Base-by-base conservation (phyloP, 2,113 vertebrate species). In the Xyrauchen texanus region DNA sequence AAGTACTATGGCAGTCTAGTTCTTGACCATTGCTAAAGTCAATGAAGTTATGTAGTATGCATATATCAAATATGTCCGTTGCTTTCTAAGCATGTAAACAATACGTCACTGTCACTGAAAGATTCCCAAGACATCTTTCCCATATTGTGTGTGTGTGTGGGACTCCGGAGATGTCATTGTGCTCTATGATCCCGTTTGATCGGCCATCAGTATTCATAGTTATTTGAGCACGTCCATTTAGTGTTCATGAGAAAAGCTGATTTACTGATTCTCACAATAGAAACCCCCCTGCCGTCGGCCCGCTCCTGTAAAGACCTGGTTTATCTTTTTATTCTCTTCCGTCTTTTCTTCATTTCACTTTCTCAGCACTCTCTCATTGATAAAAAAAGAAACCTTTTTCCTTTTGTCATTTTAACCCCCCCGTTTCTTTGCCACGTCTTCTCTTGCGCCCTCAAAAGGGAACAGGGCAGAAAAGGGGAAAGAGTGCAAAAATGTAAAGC, bases 401-500 rank as follows among this genome's bases (percentile, higher is more conserved):
- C 89, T 87, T 70, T 83, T 73, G 76, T 79, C 81, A 81, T 83
- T 83, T 87, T 82, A 79, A 79, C 76, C 73, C 65, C 84, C 79
- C 84, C 79, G 80, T 79, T 69, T 68, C 82, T 85, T 83, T 72
- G 68, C 78, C 80, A 83, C 8, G 72, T 77, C 73, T 85, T 87
- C 86, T 90, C 84, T 84, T 85, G 88, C 89, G 82, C 88, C 87
- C 88, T 82, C 70, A 68, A 65, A 86, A 85, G 86, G 84, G 88
- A 82, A 76, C n/a, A 21, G 46, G 13, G 82, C 77, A 76, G 64
- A 90, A 86, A 87, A 88, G 92, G 86, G 89, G 21, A 87, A 84
- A 89, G 90, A 92, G 91, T 89, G 88, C 89, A 92, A 93, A 92
- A 93, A 93, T 91, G 90, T 91, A 92, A 91, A 92, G 91, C 90